These are phyloP conservation scores for Psilopogon haemacephalus DNA, from an alignment of 2,113 vertebrate species.

Conservation along the genomic window DNA sequence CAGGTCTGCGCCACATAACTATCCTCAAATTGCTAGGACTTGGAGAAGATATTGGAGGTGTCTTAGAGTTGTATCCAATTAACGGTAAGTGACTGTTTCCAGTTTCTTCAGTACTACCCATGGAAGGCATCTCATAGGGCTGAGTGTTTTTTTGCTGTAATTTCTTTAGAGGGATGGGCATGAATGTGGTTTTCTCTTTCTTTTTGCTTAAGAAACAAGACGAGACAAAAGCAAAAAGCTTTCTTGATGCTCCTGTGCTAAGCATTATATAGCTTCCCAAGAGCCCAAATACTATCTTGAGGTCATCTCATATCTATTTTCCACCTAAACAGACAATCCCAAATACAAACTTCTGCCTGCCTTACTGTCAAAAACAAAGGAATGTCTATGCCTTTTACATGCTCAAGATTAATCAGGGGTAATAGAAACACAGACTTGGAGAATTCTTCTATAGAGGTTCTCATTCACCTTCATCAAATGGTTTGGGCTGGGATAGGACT, in stretches of 20 bases:
- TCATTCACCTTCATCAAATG: not conserved
- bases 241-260: not conserved
- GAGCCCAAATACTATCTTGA: not conserved
- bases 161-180: not conserved
- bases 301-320: not conserved
- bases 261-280: not conserved
- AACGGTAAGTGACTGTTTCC: conserved; percentile 83
- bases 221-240: not conserved
- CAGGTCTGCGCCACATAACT: conserved; percentile 94
- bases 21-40: conserved; percentile 90
- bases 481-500: not conserved
- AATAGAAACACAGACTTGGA: not conserved
- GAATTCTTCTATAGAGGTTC: not conserved
- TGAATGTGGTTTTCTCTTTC: not conserved
- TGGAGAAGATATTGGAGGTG: conserved; percentile 84
- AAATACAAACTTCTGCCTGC: not conserved
- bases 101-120: not conserved
- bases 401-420: not conserved
- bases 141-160: not conserved
- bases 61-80: conserved; percentile 94
- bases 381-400: not conserved
- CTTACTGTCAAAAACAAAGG: not conserved
- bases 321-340: not conserved
- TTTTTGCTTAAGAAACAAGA: not conserved
- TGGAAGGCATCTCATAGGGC: not conserved